These are phyloP conservation scores for Tretioscincus oriximinensis DNA, from an alignment of 2,113 vertebrate species.

Conservation along the genomic window DNA sequence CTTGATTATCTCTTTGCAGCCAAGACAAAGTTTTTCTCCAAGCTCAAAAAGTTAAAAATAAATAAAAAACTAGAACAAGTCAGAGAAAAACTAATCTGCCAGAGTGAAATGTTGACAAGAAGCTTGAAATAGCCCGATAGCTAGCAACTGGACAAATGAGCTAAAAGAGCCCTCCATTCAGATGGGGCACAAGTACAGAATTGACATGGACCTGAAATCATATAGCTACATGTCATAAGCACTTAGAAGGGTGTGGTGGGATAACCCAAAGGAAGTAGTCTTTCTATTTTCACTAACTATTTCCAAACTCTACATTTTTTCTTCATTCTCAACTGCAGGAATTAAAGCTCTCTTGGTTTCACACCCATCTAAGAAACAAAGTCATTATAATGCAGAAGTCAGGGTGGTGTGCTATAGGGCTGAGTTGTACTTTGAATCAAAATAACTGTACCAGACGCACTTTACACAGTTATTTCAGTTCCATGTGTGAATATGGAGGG, in stretches of 20 bases:
- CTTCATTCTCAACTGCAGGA: background rate
- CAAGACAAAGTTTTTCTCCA: constrained; percentile 71
- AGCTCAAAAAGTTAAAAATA: constrained; percentile 56
- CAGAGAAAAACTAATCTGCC: constrained; percentile 66
- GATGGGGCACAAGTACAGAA: background rate
- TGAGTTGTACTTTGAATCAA: background rate
- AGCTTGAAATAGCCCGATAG: constrained; percentile 59
- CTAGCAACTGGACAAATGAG: constrained; percentile 47
- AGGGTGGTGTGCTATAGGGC: background rate
- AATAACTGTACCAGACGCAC: constrained; percentile 6
- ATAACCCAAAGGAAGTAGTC: fast-evolving
- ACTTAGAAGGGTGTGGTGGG: too few relatives aligned
- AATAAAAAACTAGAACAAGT: constrained; percentile 64
- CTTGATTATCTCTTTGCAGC: constrained; percentile 76
- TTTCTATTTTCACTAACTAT: constrained; percentile 4
- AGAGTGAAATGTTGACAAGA: constrained; percentile 72
- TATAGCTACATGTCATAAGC: too few relatives aligned
- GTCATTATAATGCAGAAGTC: background rate
- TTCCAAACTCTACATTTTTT: background rate
- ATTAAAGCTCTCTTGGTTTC: constrained; percentile 2
- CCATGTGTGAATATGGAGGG: background rate
- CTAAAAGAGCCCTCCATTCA: constrained; percentile 53
- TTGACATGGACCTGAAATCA: too few relatives aligned
- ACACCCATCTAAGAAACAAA: background rate
- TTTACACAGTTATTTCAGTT: constrained; percentile 16